Base-by-base conservation (phyloP, 2,113 vertebrate genomes). In the Malurus cyaneus region DNA sequence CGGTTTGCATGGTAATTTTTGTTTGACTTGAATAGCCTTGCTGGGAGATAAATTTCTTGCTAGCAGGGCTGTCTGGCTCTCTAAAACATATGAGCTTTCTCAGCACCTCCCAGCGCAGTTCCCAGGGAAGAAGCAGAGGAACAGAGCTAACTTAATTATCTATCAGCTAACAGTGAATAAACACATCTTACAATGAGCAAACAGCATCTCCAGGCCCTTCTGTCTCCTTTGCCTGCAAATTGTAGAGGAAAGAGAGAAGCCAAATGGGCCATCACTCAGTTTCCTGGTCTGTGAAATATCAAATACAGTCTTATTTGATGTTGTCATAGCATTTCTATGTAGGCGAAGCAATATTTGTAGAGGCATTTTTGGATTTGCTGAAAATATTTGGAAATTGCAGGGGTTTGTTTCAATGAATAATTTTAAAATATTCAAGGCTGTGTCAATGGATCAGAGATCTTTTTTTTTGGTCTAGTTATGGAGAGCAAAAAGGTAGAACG, bases 131-230 rank as follows among this genome's bases (percentile, higher is more conserved):
- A 74, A 87, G 36, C 7, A 3, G 65, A 91, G 80, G 70, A 77
- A 86, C 34, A 87, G 78, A 73, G 52, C 78, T 94, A 78, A 91
- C 47, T 73, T 86, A 80, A 96, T 86, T 87, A 95, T 61, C 69
- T 65, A 80, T 42, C 61, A 82, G 39, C 70, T 80, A 89, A 57
- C 2, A 4, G 61, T 6, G 3, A 93, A 87, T 46, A 92, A 93
- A 65, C 66, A 80, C 28, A 78, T 77, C 89, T 91, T 72, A 66
- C 42, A 59, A 41, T 32, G 52, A 92, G 73, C 72, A 90, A 85
- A 77, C 41, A 86, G 57, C 67, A 56, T 66, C 81, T 64, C 78
- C 65, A 74, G 67, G 86, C 32, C n/a, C 39, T 76, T 86, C 69
- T 34, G 32, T 11, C 78, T 87, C 29, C 31, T 76, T 67, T 76